Evolutionary conservation across 2,888 invertebrate genomes (phyloP), one percentile per base, ranked within the genome.

Genomic region (Euplagia quadripunctaria): DNA sequence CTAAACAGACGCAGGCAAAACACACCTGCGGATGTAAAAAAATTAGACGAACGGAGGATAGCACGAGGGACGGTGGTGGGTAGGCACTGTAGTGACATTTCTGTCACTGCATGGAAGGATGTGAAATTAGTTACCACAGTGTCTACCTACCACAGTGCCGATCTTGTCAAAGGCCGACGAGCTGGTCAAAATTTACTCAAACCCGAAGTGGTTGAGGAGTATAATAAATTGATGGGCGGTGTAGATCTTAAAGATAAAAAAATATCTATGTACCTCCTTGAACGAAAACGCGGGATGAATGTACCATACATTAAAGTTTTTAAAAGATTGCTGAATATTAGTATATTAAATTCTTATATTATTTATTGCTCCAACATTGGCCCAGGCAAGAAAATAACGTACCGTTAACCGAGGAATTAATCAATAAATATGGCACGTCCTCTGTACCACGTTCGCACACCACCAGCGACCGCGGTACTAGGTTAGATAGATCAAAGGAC

Each of bases 281-380:
- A 86, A 58, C 41, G 79, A 7, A 82, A 81, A 64, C 63, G 80
- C 14, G 78, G 75, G 6, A 6, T 79, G 9, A 83, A 82, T n/a
- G n/a, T n/a, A 46, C 80, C 80, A 78, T 82, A 82, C 17, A 20
- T 82, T 1, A 80, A 83, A 68, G 69, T 84, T 11, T 84, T 84
- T 70, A 74, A 70, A 55, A 63, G 79, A 7, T 52, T 83, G 55
- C 64, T 82, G 58, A 79, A 84, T 70, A 71, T 52, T 41, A 80
- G 78, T 64, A 74, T 82, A 61, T 64, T 78, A 52, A 82, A 82
- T 70, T 9, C 42, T 4, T 82, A 70, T 51, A 64, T 77, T 58
- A 80, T 76, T 67, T 70, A 78, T 64, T 64, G 71, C n/a, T 52
- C 71, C 12, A 73, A 72, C 70, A 55, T 63, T 20, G 65, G 58